Conservation (phyloP, 2,888 invertebrate genomes). For the Mamestra brassicae region DNA sequence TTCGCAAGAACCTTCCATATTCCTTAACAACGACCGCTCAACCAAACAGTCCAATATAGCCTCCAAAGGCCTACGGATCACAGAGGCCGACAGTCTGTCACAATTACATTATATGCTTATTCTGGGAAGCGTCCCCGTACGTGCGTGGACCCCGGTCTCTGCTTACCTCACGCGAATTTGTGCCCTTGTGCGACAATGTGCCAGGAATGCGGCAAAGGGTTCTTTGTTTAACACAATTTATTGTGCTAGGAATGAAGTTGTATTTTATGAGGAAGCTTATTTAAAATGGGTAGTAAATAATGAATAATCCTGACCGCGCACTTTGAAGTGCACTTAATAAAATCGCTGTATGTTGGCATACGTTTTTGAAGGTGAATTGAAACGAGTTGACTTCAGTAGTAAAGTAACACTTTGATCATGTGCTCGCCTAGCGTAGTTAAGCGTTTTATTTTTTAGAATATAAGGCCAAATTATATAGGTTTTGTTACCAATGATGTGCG, state of each 20-base stretch:
- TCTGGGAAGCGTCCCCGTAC: conserved; percentile 69
- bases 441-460: background rate
- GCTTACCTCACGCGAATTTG: conserved; percentile 58
- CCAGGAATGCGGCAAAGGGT: conserved; percentile 49
- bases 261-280: conserved; percentile 18
- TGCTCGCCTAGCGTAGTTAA: too few species aligned
- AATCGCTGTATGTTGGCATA: background rate
- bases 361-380: conserved; percentile 2
- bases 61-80: conserved; percentile 35
- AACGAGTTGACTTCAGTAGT: background rate
- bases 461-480: background rate
- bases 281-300: background rate
- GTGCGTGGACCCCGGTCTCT: conserved; percentile 61
- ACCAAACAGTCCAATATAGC: conserved; percentile 39
- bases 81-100: conserved; percentile 53
- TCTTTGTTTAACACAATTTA: conserved; percentile 46
- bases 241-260: conserved; percentile 19
- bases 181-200: conserved; percentile 44
- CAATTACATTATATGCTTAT: conserved; percentile 59
- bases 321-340: conserved; percentile 8
- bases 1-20: conserved; percentile 19
- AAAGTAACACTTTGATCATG: too few species aligned
- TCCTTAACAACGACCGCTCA: conserved; percentile 23
- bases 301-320: conserved; percentile 22
- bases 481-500: background rate